A percentile compares a stretch with the other conserved stretches of the same genome.
Evolutionary conservation across 2,888 invertebrate genomes (phyloP).

Genomic region (Nemurella pictetii): DNA sequence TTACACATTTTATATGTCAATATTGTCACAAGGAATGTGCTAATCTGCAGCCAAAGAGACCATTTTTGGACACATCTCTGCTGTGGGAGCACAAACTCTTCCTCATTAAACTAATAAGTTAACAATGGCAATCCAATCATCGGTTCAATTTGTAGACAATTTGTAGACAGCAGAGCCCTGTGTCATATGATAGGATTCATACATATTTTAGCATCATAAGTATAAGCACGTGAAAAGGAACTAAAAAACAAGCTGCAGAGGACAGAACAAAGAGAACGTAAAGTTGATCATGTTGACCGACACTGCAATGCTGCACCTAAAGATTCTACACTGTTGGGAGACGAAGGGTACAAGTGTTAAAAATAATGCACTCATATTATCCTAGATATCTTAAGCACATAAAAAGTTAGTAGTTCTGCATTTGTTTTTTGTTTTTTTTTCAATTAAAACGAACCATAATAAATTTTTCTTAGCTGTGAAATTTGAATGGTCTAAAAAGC

Average conservation of each 20-base stretch:
- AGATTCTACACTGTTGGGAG: background rate
- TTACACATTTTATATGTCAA: constrained; percentile 43
- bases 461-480: background rate
- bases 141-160: background rate
- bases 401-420: background rate
- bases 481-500: background rate
- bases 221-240: background rate
- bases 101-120: constrained; percentile 1
- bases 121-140: background rate
- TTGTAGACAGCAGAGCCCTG: background rate
- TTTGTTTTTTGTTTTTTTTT: background rate
- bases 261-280: background rate
- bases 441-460: background rate
- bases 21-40: constrained; percentile 45
- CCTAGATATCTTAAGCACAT: background rate
- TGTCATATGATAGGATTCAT: background rate
- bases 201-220: background rate
- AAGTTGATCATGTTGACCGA: background rate
- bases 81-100: constrained; percentile 13
- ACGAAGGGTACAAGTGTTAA: background rate
- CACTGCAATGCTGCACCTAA: background rate
- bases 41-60: constrained; percentile 29
- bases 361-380: background rate
- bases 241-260: background rate
- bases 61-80: constrained; percentile 2